Conservation (phyloP, 2,113 vertebrate species). For the Amphilophus citrinellus region DNA sequence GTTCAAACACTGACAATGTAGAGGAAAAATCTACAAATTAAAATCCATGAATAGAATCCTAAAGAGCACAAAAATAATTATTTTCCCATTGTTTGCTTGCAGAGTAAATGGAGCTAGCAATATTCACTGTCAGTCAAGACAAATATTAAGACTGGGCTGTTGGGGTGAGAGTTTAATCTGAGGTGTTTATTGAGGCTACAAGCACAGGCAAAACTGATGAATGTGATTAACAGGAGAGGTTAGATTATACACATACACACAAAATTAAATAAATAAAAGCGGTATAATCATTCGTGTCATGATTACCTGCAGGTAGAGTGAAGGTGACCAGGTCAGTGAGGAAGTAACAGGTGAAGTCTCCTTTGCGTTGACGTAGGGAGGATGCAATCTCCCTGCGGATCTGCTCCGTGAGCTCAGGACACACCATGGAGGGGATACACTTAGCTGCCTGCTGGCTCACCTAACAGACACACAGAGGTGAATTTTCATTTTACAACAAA, state of each 20-base stretch:
- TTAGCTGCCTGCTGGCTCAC: constrained; percentile 95
- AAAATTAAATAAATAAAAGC: neutral
- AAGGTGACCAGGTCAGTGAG: constrained; percentile 96
- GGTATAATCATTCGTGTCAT: neutral
- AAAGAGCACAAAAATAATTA: neutral
- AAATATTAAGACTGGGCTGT: neutral
- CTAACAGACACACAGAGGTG: constrained; percentile 67
- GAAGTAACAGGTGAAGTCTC: constrained; percentile 97
- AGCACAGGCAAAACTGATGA: neutral
- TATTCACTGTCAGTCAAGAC: neutral
- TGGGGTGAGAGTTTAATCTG: constrained; percentile 5
- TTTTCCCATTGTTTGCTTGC: neutral
- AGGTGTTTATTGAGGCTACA: neutral
- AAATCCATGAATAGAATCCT: neutral
- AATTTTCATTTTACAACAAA: neutral
- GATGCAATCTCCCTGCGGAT: constrained; percentile 95
- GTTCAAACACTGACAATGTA: neutral
- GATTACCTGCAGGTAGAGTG: constrained; percentile 93
- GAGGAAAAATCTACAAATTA: neutral
- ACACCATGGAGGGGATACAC: constrained; percentile 97
- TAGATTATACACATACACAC: neutral
- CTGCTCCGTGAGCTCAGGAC: constrained; percentile 96
- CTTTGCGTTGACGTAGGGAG: constrained; percentile 95
- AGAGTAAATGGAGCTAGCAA: neutral
- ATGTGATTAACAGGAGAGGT: neutral